Conservation (phyloP, 2,888 invertebrate genomes). For the Chesias legatella region DNA sequence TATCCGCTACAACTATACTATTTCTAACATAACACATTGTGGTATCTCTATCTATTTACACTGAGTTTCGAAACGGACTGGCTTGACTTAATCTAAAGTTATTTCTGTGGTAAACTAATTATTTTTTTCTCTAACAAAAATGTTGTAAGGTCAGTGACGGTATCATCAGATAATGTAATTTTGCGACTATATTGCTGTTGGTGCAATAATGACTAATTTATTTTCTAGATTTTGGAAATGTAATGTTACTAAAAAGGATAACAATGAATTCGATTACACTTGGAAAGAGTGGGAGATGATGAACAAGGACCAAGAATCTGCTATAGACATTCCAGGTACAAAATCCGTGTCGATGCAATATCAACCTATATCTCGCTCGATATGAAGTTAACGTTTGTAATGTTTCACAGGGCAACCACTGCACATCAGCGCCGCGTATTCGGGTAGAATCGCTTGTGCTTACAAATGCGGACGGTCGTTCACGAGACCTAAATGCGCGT, state of each 20-base stretch:
- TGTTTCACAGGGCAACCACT: slow-evolving; percentile 85
- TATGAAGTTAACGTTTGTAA: slow-evolving; percentile 7
- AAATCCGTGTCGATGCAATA: slow-evolving; percentile 1
- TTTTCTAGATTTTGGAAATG: slow-evolving; percentile 90
- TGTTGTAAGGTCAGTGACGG: too few species aligned
- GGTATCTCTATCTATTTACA: too few species aligned
- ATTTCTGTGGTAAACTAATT: too few species aligned
- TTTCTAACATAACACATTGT: too few species aligned
- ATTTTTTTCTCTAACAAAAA: too few species aligned
- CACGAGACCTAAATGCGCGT: slow-evolving; percentile 90
- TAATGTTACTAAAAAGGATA: slow-evolving; percentile 78
- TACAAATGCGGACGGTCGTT: slow-evolving; percentile 96
- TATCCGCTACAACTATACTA: too few species aligned
- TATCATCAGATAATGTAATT: too few species aligned
- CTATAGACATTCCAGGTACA: slow-evolving; percentile 86
- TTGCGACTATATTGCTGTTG: too few species aligned
- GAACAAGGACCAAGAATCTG: slow-evolving; percentile 83
- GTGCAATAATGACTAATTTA: too few species aligned
- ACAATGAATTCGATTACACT: slow-evolving; percentile 80
- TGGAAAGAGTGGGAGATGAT: slow-evolving; percentile 96
- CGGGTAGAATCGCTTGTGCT: slow-evolving; percentile 97
- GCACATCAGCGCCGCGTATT: slow-evolving; percentile 98
- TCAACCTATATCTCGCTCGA: not conserved
- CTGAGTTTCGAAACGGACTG: too few species aligned
- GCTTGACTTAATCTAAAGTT: too few species aligned